Evolutionary conservation across 1,140 invertebrate species (phyloP).

Genomic region (Aphis craccivora): DNA sequence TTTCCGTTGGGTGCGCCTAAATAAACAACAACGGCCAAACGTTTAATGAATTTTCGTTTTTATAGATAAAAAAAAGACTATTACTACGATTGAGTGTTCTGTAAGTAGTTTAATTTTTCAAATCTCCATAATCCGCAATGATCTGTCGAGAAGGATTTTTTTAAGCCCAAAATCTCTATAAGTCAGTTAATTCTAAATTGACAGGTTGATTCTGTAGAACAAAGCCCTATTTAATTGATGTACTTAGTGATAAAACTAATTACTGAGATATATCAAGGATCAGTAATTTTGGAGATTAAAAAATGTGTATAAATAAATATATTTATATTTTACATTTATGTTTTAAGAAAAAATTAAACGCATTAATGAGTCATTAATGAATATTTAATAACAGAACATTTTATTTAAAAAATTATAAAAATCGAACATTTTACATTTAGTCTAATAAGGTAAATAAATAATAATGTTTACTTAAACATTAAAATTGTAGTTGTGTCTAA

Average conservation of each 20-base stretch:
- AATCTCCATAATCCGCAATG: slow-evolving; percentile 3
- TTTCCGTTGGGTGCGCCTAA: neutral
- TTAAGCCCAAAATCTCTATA: neutral
- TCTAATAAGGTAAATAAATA: neutral
- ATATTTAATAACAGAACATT: neutral
- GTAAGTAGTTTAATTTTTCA: neutral
- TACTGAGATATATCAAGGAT: neutral
- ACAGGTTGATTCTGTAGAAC: neutral
- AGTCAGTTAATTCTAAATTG: slow-evolving; percentile 25
- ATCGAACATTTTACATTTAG: neutral
- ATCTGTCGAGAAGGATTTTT: neutral
- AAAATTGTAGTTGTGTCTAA: neutral
- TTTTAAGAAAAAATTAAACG: neutral
- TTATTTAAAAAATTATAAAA: neutral
- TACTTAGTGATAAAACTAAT: neutral
- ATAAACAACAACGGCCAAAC: neutral
- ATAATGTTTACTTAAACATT: neutral
- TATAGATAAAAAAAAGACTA: neutral
- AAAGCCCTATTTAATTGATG: neutral
- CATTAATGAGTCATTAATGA: neutral
- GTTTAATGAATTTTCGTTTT: neutral
- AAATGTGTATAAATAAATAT: neutral
- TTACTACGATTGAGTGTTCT: neutral
- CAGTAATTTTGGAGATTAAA: neutral
- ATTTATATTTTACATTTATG: neutral